Evolutionary conservation across 2,113 vertebrate species (phyloP).

Genomic region (Brachirus orientalis): DNA sequence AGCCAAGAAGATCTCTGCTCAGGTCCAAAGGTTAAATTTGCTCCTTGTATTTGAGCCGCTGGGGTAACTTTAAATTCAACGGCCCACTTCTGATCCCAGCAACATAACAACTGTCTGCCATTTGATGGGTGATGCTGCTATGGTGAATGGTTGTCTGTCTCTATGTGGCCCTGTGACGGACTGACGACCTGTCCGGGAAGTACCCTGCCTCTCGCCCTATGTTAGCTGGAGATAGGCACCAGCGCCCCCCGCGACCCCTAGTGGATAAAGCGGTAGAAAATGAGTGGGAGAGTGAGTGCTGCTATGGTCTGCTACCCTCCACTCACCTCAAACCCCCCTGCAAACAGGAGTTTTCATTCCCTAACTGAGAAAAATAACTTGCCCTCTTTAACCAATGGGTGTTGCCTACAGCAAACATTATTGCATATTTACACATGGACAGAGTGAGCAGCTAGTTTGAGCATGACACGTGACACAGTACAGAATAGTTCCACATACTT

Average conservation of each 20-base stretch:
- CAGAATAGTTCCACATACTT: background rate
- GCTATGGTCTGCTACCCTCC: slow-evolving; percentile 40
- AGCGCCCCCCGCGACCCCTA: too few species aligned
- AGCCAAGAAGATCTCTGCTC: slow-evolving; percentile 26
- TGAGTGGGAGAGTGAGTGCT: too few species aligned
- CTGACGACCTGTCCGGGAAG: too few species aligned
- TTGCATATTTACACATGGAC: too few species aligned
- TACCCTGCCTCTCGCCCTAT: too few species aligned
- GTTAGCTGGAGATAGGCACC: too few species aligned
- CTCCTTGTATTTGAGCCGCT: slow-evolving; percentile 31
- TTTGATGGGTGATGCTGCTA: slow-evolving; percentile 64
- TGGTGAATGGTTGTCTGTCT: too few species aligned
- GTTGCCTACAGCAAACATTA: slow-evolving; percentile 25
- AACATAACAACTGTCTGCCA: slow-evolving; percentile 61
- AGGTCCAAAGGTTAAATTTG: slow-evolving; percentile 54
- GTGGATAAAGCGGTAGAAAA: too few species aligned
- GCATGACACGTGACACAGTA: slow-evolving; percentile 29
- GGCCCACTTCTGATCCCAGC: slow-evolving; percentile 57
- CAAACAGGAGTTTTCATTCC: slow-evolving; percentile 48
- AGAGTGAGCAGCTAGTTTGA: background rate
- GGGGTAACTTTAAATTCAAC: slow-evolving; percentile 49
- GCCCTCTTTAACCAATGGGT: slow-evolving; percentile 33
- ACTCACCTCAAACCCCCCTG: slow-evolving; percentile 36
- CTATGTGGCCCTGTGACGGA: too few species aligned
- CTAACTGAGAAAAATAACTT: slow-evolving; percentile 37